These are phyloP conservation scores for Caenorhabditis sp. DNA, from an alignment of 2,888 invertebrate genomes.

Conservation along the genomic window DNA sequence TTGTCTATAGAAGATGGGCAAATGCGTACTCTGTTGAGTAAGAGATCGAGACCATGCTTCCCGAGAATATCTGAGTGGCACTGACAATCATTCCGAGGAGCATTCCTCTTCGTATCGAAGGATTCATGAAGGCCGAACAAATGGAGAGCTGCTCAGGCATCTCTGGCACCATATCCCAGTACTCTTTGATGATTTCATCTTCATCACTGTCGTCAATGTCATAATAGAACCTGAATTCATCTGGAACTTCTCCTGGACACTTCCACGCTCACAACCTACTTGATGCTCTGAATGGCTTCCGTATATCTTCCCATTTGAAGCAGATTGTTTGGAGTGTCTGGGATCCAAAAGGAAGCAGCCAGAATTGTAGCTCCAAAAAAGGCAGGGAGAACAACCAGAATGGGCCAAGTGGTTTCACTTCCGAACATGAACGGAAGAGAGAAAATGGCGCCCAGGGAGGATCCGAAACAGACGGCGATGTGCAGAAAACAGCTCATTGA, in stretches of 20 bases:
- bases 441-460: slow-evolving; percentile 72
- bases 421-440: slow-evolving; percentile 74
- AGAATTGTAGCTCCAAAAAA: slow-evolving; percentile 59
- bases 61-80: slow-evolving; percentile 72
- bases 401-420: slow-evolving; percentile 62
- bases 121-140: slow-evolving; percentile 52
- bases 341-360: slow-evolving; percentile 57
- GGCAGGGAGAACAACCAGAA: slow-evolving; percentile 68
- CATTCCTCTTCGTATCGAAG: slow-evolving; percentile 62
- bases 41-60: slow-evolving; percentile 74
- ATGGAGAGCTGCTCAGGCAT: slow-evolving; percentile 68
- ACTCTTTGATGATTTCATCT: slow-evolving; percentile 68
- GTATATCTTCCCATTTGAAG: slow-evolving; percentile 63
- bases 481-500: slow-evolving; percentile 72
- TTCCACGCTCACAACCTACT: slow-evolving; percentile 36
- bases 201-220: slow-evolving; percentile 65
- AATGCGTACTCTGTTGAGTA: slow-evolving; percentile 70
- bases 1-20: neutral
- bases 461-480: slow-evolving; percentile 74
- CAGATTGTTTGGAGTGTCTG: slow-evolving; percentile 72
- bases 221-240: slow-evolving; percentile 73
- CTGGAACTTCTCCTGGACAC: neutral
- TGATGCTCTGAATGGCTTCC: slow-evolving; percentile 68
- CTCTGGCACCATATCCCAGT: slow-evolving; percentile 71
- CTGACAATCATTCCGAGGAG: slow-evolving; percentile 73